Percentiles rank a stretch among this genome's conserved stretches.
Evolutionary conservation across 1,140 invertebrate genomes (phyloP).

Genomic region (Diabrotica undecimpunctata): DNA sequence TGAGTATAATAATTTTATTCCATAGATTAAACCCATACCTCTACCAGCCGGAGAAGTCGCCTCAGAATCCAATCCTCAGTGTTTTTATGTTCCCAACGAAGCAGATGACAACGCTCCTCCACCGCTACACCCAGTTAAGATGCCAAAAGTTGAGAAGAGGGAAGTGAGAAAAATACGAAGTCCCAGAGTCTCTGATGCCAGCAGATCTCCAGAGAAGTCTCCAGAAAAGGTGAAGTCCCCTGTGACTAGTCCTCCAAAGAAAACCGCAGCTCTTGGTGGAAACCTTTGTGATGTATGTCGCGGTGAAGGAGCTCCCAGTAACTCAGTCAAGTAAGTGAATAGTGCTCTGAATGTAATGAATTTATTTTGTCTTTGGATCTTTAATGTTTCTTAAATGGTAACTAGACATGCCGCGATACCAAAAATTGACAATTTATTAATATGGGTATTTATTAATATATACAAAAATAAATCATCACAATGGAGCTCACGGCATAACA

Average conservation of each 20-base stretch:
- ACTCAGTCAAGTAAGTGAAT: constrained; percentile 64
- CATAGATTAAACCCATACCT: constrained; percentile 75
- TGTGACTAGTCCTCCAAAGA: constrained; percentile 5
- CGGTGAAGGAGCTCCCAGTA: constrained; percentile 56
- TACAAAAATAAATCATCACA: too few relatives aligned
- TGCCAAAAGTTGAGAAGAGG: constrained; percentile 11
- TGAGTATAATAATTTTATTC: constrained; percentile 4
- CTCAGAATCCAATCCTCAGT: constrained; percentile 59
- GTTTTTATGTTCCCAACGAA: constrained; percentile 68
- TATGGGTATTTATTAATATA: too few relatives aligned
- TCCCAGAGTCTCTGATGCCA: constrained; percentile 19
- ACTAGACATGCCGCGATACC: too few relatives aligned
- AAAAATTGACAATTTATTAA: too few relatives aligned
- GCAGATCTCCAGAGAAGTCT: neutral
- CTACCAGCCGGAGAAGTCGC: constrained; percentile 66
- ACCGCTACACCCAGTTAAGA: constrained; percentile 33
- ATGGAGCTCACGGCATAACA: too few relatives aligned
- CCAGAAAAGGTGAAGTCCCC: constrained; percentile 12
- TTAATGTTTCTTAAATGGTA: too few relatives aligned
- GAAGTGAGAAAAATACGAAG: constrained; percentile 20
- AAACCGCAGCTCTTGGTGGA: constrained; percentile 25
- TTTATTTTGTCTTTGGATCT: too few relatives aligned
- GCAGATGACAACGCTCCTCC: constrained; percentile 63
- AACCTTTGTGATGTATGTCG: constrained; percentile 66
- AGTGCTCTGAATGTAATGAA: too few relatives aligned